phyloP scores from a whole-genome alignment of 2,888 invertebrate species.

The Capitulum mitella region DNA sequence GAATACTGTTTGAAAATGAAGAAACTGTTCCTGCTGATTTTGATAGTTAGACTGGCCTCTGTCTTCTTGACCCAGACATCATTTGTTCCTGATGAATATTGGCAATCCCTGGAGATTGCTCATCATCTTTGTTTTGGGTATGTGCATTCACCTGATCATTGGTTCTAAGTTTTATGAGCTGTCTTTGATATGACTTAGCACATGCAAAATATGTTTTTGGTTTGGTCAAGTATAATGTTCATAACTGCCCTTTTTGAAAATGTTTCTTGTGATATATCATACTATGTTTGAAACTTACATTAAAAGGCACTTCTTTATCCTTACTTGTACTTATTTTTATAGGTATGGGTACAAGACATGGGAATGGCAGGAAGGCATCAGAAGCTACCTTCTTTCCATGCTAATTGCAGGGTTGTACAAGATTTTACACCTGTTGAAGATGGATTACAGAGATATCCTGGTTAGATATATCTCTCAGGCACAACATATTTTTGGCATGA shows the following conservation, averaged over 20 bases:
- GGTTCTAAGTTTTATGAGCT: too few relatives aligned
- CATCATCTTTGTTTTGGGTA: slow-evolving; percentile 46
- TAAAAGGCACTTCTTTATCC: too few relatives aligned
- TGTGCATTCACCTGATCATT: too few relatives aligned
- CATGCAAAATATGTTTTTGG: too few relatives aligned
- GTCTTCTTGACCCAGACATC: slow-evolving; percentile 45
- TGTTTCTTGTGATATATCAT: too few relatives aligned
- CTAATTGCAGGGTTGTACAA: slow-evolving; percentile 69
- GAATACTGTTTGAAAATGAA: too few relatives aligned
- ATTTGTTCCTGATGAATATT: slow-evolving; percentile 52
- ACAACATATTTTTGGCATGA: too few relatives aligned
- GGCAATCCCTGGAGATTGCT: slow-evolving; percentile 49
- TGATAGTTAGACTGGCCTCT: slow-evolving; percentile 37
- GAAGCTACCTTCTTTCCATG: slow-evolving; percentile 79
- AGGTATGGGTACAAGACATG: slow-evolving; percentile 83
- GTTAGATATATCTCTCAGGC: too few relatives aligned
- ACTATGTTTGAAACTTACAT: too few relatives aligned
- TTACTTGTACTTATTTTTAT: slow-evolving; percentile 25
- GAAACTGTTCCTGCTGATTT: background rate
- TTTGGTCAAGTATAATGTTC: too few relatives aligned
- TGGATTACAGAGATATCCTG: slow-evolving; percentile 61
- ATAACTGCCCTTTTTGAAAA: background rate
- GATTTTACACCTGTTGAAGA: slow-evolving; percentile 55
- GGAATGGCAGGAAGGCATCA: slow-evolving; percentile 85
- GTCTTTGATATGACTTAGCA: too few relatives aligned